phyloP scores from a whole-genome alignment of 2,113 vertebrate species.

The Sarotherodon lohbergeri region DNA sequence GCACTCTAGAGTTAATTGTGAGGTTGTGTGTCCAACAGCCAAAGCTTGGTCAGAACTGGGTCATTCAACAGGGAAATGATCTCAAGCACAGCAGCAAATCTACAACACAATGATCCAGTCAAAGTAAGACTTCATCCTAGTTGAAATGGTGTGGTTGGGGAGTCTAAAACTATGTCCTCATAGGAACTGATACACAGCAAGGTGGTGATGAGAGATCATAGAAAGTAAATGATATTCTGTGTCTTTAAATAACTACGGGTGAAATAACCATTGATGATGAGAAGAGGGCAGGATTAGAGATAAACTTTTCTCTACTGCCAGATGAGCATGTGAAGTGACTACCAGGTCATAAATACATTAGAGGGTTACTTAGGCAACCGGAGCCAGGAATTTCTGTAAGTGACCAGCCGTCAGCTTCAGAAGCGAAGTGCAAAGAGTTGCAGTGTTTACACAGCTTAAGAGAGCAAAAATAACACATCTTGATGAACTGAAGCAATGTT shows the following conservation, averaged over 20 bases:
- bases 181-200: neutral
- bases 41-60: neutral
- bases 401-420: neutral
- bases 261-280: neutral
- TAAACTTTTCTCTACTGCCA: neutral
- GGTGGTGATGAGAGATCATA: neutral
- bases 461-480: rapidly evolving
- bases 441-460: neutral
- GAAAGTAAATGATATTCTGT: neutral
- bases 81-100: neutral
- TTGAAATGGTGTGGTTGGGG: no score
- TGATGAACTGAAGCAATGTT: neutral
- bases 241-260: rapidly evolving
- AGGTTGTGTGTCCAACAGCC: neutral
- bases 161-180: neutral
- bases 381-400: neutral
- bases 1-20: neutral
- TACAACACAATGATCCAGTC: no score
- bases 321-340: neutral
- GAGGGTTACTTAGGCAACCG: neutral
- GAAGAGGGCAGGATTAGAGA: neutral
- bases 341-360: neutral
- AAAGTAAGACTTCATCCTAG: no score
- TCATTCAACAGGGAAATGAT: neutral
- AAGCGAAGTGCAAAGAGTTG: neutral